These are phyloP conservation scores for Lamprologus ornatipinnis DNA, from an alignment of 2,113 vertebrate genomes.

Conservation along the genomic window DNA sequence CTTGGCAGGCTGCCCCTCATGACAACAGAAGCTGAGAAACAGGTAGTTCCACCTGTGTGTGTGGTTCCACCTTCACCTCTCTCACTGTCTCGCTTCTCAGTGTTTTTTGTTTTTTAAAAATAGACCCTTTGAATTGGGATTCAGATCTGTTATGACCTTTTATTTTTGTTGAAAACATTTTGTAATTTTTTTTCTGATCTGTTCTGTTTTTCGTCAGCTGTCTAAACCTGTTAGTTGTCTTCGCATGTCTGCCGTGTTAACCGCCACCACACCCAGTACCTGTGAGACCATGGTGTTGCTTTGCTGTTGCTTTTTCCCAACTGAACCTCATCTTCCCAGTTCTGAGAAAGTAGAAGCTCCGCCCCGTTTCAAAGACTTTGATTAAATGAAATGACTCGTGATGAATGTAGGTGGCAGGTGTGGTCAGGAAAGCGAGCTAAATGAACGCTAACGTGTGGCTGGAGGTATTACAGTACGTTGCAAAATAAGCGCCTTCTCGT, in stretches of 20 bases:
- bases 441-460: background rate
- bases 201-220: background rate
- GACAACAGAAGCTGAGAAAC: background rate
- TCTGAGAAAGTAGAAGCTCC: background rate
- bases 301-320: background rate
- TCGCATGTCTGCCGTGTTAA: background rate
- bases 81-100: background rate
- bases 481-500: fast-evolving
- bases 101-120: background rate
- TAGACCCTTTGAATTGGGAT: background rate
- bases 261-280: background rate
- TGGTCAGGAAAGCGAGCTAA: background rate
- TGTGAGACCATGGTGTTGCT: background rate
- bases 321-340: background rate
- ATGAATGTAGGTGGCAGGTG: background rate
- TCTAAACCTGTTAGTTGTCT: background rate
- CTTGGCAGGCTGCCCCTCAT: background rate
- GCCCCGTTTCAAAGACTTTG: background rate
- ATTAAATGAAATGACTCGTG: background rate
- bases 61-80: background rate
- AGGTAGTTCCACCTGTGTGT: background rate
- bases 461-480: background rate
- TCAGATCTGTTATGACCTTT: background rate
- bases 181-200: fast-evolving
- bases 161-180: background rate